These are phyloP conservation scores for Sebastes trivittatus DNA, from an alignment of 2,797 vertebrate species.

Conservation along the genomic window DNA sequence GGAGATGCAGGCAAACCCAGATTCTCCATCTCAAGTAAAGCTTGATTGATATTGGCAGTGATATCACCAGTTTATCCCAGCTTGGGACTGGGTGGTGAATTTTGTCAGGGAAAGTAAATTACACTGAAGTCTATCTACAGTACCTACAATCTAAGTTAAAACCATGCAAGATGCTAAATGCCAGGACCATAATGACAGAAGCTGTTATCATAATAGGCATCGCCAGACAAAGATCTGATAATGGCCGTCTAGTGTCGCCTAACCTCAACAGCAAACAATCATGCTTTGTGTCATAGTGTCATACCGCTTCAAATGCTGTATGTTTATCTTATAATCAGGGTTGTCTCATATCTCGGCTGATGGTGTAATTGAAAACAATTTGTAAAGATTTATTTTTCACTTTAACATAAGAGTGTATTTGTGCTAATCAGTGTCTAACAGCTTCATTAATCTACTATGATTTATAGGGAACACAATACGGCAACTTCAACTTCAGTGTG, in stretches of 20 bases:
- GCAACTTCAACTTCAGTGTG: background rate
- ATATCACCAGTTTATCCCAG: background rate
- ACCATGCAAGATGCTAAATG: background rate
- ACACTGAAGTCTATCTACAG: too few species aligned
- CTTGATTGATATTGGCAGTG: background rate
- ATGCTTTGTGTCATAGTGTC: background rate
- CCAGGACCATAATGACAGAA: background rate
- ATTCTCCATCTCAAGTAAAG: background rate
- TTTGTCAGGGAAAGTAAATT: background rate
- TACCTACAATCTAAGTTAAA: background rate
- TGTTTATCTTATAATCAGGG: background rate
- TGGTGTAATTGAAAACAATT: background rate
- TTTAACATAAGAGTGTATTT: background rate
- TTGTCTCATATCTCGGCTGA: background rate
- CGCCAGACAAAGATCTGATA: conserved; percentile 20
- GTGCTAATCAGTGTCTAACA: background rate
- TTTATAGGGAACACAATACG: background rate
- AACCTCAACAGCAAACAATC: conserved; percentile 10
- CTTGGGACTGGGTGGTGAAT: background rate
- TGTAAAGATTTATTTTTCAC: background rate
- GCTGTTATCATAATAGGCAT: conserved; percentile 4
- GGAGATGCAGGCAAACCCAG: background rate
- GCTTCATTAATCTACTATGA: background rate
- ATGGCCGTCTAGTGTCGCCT: conserved; percentile 26
- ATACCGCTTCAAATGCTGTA: background rate